Conservation (phyloP, 2,797 vertebrate genomes). For the Eulemur rubriventer region DNA sequence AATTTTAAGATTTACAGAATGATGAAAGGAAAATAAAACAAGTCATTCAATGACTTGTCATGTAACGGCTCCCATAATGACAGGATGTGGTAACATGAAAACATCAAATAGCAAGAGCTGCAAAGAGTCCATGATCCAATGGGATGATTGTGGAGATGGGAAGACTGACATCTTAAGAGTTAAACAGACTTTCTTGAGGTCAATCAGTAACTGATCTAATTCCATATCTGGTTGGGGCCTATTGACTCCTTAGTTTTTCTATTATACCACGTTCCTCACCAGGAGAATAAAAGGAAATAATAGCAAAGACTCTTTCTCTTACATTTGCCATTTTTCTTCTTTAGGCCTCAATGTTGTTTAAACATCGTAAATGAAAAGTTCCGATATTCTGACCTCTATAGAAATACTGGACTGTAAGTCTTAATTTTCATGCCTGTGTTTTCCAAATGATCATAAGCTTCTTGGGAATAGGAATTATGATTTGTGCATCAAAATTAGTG, state of each 20-base stretch:
- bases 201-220: background rate
- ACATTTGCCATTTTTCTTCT: background rate
- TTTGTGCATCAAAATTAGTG: background rate
- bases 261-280: background rate
- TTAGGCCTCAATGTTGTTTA: background rate
- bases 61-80: background rate
- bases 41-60: background rate
- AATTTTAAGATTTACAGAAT: background rate
- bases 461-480: background rate
- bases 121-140: background rate
- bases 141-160: background rate
- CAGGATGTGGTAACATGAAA: background rate
- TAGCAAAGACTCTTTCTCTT: background rate
- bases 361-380: background rate
- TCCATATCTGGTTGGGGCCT: background rate
- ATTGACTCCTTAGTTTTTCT: background rate
- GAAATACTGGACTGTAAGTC: background rate
- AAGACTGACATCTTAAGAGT: background rate
- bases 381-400: background rate
- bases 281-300: constrained; percentile 17
- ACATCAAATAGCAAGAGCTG: background rate
- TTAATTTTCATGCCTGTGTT: background rate
- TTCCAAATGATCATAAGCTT: background rate
- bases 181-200: background rate
- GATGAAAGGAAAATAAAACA: background rate